phyloP scores from a whole-genome alignment of 2,113 vertebrate genomes.

The Sapajus apella region DNA sequence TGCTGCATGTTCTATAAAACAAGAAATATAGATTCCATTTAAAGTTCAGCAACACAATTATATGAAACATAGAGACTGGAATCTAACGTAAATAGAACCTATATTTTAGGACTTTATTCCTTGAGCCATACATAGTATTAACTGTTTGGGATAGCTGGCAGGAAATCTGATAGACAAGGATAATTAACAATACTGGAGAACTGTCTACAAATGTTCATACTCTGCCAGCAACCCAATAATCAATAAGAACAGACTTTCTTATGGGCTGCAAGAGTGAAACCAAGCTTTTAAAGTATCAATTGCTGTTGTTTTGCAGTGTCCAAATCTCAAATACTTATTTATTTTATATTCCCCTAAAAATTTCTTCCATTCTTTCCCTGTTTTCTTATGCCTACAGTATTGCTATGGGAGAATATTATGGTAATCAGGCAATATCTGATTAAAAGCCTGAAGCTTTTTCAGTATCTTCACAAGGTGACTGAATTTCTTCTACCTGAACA shows the following conservation, averaged over 20 bases:
- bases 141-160: not conserved
- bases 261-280: not conserved
- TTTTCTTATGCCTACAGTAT: conserved; percentile 43
- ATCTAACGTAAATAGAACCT: not conserved
- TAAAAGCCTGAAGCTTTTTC: conserved; percentile 75
- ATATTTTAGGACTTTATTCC: not conserved
- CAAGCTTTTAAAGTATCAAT: not conserved
- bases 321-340: not conserved
- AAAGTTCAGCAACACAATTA: not conserved
- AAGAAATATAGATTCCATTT: not conserved
- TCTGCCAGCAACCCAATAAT: not conserved
- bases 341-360: conserved; percentile 12
- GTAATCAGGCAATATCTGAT: conserved; percentile 76
- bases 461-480: conserved; percentile 70
- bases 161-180: not conserved
- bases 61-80: not conserved
- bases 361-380: not conserved
- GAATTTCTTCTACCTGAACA: conserved; percentile 54
- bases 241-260: not conserved
- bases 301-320: not conserved
- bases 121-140: not conserved
- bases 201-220: not conserved
- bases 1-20: not conserved
- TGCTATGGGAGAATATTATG: conserved; percentile 74
- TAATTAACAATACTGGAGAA: not conserved